Conservation (phyloP, 2,888 invertebrate genomes). For the Tipula vernalis region DNA sequence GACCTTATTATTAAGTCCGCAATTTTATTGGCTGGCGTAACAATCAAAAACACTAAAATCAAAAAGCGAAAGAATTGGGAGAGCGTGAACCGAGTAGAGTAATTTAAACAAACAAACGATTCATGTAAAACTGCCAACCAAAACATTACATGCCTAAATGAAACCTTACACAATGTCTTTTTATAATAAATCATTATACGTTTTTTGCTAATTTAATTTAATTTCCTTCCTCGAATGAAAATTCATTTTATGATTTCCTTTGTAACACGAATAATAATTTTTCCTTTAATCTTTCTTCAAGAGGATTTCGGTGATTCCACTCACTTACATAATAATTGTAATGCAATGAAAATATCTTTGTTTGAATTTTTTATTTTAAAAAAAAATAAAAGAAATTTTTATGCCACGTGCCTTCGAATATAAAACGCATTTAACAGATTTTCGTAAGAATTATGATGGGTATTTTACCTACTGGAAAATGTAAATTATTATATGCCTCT, state of each 20-base stretch:
- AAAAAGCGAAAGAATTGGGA: too few relatives aligned
- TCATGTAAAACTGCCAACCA: too few relatives aligned
- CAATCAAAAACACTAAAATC: too few relatives aligned
- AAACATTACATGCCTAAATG: too few relatives aligned
- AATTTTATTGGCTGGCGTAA: too few relatives aligned
- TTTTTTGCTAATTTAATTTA: background rate
- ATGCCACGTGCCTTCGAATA: background rate
- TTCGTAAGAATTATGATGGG: background rate
- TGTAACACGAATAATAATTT: background rate
- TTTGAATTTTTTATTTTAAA: background rate
- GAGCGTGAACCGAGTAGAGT: too few relatives aligned
- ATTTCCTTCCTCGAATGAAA: background rate
- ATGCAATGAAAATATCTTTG: background rate
- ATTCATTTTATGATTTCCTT: background rate
- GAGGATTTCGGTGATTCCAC: background rate
- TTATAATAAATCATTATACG: too few relatives aligned
- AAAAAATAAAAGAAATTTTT: background rate
- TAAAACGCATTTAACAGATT: background rate
- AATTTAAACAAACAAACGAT: too few relatives aligned
- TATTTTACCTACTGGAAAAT: background rate
- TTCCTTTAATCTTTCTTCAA: background rate
- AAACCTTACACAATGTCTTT: too few relatives aligned
- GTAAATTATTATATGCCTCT: background rate
- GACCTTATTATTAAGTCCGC: too few relatives aligned
- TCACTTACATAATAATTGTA: background rate